Conservation (phyloP, 37 sponge, comb jelly and placozoan genomes). For the Petrosia ficiformis region DNA sequence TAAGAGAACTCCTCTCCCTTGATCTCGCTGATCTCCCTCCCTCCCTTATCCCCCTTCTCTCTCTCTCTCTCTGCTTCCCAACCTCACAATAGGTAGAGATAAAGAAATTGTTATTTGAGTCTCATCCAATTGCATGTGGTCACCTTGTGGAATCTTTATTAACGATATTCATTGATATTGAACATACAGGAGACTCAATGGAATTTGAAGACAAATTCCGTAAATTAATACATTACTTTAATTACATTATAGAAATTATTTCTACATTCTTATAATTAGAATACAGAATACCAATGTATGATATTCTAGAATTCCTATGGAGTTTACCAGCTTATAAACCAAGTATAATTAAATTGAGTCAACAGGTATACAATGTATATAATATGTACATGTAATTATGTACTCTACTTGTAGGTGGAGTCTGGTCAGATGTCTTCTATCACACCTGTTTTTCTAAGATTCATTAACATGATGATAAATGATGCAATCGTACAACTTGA, state of each 20-base stretch:
- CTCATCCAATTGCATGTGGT: conserved; percentile 35
- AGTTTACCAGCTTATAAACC: conserved; percentile 39
- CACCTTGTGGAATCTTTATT: conserved; percentile 57
- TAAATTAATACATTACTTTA: conserved; percentile 16
- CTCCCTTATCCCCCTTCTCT: background rate
- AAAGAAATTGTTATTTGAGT: conserved; percentile 13
- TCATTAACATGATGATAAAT: conserved; percentile 94
- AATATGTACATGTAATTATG: background rate
- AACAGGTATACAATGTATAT: conserved; percentile 40
- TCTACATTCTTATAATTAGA: conserved; percentile 6
- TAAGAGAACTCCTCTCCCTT: background rate
- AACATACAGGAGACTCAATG: conserved; percentile 79
- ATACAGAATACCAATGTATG: conserved; percentile 89
- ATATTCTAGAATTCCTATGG: conserved; percentile 75
- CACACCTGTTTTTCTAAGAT: conserved; percentile 68
- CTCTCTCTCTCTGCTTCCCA: background rate
- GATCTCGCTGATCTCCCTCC: background rate
- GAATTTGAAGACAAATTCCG: conserved; percentile 92
- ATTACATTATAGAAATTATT: background rate
- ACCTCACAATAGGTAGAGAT: conserved; percentile 14
- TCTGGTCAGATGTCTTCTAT: conserved; percentile 1
- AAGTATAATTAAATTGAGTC: conserved; percentile 42
- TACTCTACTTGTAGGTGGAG: conserved; percentile 8
- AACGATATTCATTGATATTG: conserved; percentile 85
- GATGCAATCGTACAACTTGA: conserved; percentile 96